Conservation (phyloP, 1,140 invertebrate genomes). For the Drosophila baimaii region DNA sequence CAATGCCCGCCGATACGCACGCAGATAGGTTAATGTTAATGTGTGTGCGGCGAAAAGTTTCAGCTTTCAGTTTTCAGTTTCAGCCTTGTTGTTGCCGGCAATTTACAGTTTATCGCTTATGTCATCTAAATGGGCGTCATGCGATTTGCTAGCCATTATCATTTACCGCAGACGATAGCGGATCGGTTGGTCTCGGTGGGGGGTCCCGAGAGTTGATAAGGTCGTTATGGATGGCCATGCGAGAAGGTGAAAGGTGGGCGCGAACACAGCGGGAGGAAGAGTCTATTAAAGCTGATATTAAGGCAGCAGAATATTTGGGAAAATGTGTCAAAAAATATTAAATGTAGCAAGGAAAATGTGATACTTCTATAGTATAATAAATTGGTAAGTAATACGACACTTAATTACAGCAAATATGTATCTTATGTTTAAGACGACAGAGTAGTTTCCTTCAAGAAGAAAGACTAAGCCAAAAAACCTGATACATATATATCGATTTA, state of each 20-base stretch:
- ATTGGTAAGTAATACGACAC: not conserved
- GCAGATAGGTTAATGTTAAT: conserved; percentile 57
- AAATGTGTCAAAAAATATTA: too few relatives aligned
- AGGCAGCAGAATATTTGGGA: not conserved
- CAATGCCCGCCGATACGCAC: conserved; percentile 53
- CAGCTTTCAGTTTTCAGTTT: conserved; percentile 42
- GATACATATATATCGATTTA: too few relatives aligned
- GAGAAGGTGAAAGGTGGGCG: not conserved
- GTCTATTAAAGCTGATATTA: not conserved
- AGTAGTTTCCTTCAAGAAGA: too few relatives aligned
- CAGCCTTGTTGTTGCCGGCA: conserved; percentile 59
- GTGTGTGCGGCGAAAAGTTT: conserved; percentile 70
- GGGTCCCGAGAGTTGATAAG: conserved; percentile 17
- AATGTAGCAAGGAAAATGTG: too few relatives aligned
- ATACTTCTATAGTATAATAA: too few relatives aligned
- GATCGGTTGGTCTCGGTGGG: not conserved
- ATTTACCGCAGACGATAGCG: conserved; percentile 60
- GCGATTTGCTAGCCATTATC: conserved; percentile 75
- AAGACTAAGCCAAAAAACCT: too few relatives aligned
- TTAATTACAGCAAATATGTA: not conserved
- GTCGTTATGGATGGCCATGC: conserved; percentile 9
- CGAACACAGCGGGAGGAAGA: too few relatives aligned
- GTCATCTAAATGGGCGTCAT: conserved; percentile 75
- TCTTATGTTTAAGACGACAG: too few relatives aligned
- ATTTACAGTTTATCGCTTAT: conserved; percentile 81